These are phyloP conservation scores for Tholera decimalis DNA, from an alignment of 2,888 invertebrate species.

Conservation along the genomic window DNA sequence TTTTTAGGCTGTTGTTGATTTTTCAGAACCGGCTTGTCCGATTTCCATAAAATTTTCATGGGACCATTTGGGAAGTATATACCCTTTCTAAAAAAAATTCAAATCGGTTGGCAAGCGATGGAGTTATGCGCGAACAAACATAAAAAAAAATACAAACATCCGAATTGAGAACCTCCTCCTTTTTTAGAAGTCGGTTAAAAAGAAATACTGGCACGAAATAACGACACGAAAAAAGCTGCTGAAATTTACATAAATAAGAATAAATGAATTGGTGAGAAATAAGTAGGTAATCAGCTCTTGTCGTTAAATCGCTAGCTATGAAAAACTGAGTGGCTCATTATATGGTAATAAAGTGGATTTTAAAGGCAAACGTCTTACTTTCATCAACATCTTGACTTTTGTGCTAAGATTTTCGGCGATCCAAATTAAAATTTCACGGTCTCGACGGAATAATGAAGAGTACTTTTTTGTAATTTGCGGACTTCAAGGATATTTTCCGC, in stretches of 20 bases:
- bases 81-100: too few species aligned
- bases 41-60: too few species aligned
- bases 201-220: slow-evolving; percentile 19
- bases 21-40: too few species aligned
- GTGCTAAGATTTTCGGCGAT: slow-evolving; percentile 51
- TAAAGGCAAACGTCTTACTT: slow-evolving; percentile 64
- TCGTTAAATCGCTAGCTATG: slow-evolving; percentile 62
- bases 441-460: slow-evolving; percentile 50
- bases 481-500: slow-evolving; percentile 21
- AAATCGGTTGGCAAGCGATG: too few species aligned
- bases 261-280: slow-evolving; percentile 65
- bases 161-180: too few species aligned
- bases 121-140: too few species aligned
- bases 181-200: too few species aligned
- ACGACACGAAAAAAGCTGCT: slow-evolving; percentile 26
- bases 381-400: slow-evolving; percentile 65
- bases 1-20: too few species aligned
- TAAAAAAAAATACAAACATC: too few species aligned
- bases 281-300: slow-evolving; percentile 55
- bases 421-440: slow-evolving; percentile 63
- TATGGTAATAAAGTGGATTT: slow-evolving; percentile 67
- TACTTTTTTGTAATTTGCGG: slow-evolving; percentile 50
- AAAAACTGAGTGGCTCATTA: slow-evolving; percentile 67
- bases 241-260: slow-evolving; percentile 64
- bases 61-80: too few species aligned